Base-by-base conservation (phyloP, 2,113 vertebrate species). In the Lagenorhynchus albirostris region DNA sequence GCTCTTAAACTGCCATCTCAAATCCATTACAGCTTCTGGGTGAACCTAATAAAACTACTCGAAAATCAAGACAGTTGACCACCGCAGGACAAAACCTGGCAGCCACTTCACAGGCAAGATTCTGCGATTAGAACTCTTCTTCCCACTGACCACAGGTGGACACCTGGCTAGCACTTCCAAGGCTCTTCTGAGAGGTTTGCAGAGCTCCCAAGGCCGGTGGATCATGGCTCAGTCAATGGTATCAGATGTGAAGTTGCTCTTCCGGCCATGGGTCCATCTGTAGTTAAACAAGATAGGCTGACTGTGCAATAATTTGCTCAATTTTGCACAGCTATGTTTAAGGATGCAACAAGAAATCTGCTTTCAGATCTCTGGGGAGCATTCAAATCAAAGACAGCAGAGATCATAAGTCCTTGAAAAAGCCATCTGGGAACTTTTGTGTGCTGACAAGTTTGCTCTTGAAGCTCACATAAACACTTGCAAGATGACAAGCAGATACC, bases 341-440 rank as follows among this genome's bases (percentile, higher is more conserved):
- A 79, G 71, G 77, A 88, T 68, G 79, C 47, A 62, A 85, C 62
- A 88, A 70, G 76, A 79, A 96, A 96, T 96, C 90, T 95, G 85
- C 38, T 91, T 68, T 81, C 18, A 47, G 80, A 95, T 92, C 97
- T 95, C 94, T 96, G 93, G 94, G 79, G 96, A 96, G 95, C 93
- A 89, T 91, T 96, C 91, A 95, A 97, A 95, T 96, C 96, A 96
- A 98, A 98, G 91, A 96, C 85, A 70, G 17, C 41, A 93, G 91
- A 96, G 96, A 97, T 97, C 91, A 97, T 94, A 97, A 89, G 93
- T 96, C 82, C 91, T 73, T 79, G 68, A 94, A 95, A 88, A 92
- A 97, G 93, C 93, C 96, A 98, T 96, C 97, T 97, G 97, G 95
- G 71, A 96, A 94, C 81, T 96, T 81, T 91, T 93, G 88, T 92